phyloP scores from a whole-genome alignment of 2,888 invertebrate species.

The Tromatobia lineatoria region DNA sequence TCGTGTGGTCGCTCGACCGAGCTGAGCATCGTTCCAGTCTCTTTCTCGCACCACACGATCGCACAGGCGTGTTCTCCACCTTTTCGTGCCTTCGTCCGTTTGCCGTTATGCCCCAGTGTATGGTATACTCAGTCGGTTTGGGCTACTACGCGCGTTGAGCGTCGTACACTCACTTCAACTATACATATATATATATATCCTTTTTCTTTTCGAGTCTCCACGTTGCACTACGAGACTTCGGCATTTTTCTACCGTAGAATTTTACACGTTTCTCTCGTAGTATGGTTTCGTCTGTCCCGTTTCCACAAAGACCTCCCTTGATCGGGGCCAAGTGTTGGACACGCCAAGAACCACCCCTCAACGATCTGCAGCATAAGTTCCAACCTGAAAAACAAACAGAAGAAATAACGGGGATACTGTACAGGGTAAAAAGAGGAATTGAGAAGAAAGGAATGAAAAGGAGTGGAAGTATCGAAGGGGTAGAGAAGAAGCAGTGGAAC shows the following conservation, averaged over 20 bases:
- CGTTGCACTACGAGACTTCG: constrained; percentile 45
- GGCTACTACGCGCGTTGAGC: constrained; percentile 30
- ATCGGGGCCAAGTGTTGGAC: constrained; percentile 19
- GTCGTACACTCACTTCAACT: neutral
- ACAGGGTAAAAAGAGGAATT: neutral
- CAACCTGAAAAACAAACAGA: constrained; percentile 7
- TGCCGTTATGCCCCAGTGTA: constrained; percentile 7
- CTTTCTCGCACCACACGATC: constrained; percentile 27
- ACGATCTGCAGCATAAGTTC: constrained; percentile 9
- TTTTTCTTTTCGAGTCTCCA: constrained; percentile 5
- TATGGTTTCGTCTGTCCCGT: constrained; percentile 8
- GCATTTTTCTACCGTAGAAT: constrained; percentile 57
- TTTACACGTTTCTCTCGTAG: constrained; percentile 57
- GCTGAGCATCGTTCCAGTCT: constrained; percentile 45
- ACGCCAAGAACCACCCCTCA: neutral
- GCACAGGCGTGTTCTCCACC: constrained; percentile 32
- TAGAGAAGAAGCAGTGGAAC: constrained; percentile 5
- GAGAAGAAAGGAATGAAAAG: constrained; percentile 7
- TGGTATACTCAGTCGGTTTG: neutral
- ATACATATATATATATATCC: constrained; percentile 2
- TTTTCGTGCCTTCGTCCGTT: neutral
- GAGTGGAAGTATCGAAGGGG: neutral
- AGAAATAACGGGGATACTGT: neutral
- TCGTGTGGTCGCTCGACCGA: constrained; percentile 55
- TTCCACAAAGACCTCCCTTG: neutral